Base-by-base conservation (phyloP, 2,797 vertebrate species). In the Chrysocyon brachyurus region DNA sequence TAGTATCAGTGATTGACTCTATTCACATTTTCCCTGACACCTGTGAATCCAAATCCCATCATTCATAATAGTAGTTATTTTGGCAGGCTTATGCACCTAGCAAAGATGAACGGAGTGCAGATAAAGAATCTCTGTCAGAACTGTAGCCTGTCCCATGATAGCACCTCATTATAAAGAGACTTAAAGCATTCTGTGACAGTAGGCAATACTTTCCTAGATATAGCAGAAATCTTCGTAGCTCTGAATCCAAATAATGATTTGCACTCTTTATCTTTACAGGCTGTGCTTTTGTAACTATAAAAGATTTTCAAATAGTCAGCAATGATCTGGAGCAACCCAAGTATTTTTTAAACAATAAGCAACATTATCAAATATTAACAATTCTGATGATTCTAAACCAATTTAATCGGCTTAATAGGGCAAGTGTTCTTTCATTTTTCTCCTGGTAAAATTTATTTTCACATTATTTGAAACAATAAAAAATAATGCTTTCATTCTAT, bases 151-250 rank as follows among this genome's bases (percentile, higher is more conserved):
- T 16, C 66, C 49, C 26, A 21, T 3, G 17, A 57, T 17, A 49
- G 40, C 8, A n/a, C 7, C 90, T 95, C 89, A 93, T 95, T 93
- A 81, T 22, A 72, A 88, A 87, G 54, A 89, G 49, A 94, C 84
- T 28, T 24, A 40, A 92, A 87, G 83, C 28, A 46, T 83, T 56
- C n/a, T 89, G 70, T 90, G 89, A 63, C 91, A 85, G 36, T 64
- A 81, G 57, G 28, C n/a, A 87, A 63, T 12, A 7, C 52, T 94
- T 83, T 28, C 75, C 91, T 87, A 31, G 87, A 79, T 83, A 79
- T 12, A 73, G 36, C 2, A 90, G 24, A 89, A 85, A 49, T 40
- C 52, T 95, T 77, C 16, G 3, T 66, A 46, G 75, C 75, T 95
- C 91, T 66, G 26, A 66, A 84, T 77, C 22, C 56, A 72, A 92